A percentile compares a stretch with the other conserved stretches of the same genome.
Conservation (phyloP, 2,113 vertebrate genomes). For the Genyomyrus donnyi region DNA sequence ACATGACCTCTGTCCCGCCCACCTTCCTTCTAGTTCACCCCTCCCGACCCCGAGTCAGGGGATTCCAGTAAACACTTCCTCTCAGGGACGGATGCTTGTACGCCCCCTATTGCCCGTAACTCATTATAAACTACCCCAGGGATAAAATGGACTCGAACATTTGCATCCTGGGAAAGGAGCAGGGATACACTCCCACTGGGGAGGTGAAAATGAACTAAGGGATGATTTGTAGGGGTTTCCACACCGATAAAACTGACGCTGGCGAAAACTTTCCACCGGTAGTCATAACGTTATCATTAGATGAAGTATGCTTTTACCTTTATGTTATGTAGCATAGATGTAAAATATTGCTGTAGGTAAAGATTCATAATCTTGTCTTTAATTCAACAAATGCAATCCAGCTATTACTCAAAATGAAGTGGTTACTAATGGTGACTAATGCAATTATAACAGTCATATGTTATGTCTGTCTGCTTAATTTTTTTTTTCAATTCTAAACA, state of each 20-base stretch:
- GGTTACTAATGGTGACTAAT: background rate
- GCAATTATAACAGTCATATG: background rate
- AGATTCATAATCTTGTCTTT: background rate
- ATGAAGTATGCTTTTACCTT: background rate
- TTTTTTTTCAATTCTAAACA: conserved; percentile 15
- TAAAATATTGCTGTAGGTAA: background rate
- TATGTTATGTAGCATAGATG: background rate
- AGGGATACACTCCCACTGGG: background rate
- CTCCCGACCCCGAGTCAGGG: no score
- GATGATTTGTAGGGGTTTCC: background rate
- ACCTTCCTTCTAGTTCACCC: no score
- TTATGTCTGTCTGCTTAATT: background rate
- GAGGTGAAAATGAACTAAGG: background rate
- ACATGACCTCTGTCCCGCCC: no score
- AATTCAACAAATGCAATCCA: background rate
- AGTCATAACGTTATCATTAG: background rate
- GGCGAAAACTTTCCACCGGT: background rate
- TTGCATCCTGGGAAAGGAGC: background rate
- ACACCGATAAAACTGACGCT: background rate
- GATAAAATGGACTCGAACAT: background rate
- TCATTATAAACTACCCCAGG: conserved; percentile 7
- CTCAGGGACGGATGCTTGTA: no score
- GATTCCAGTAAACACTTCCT: background rate
- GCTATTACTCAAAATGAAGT: background rate
- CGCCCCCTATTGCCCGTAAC: background rate